A percentile compares a stretch with the other conserved stretches of the same genome.
phyloP scores from a whole-genome alignment of 2,888 invertebrate genomes.

The Strigamia maritima region DNA sequence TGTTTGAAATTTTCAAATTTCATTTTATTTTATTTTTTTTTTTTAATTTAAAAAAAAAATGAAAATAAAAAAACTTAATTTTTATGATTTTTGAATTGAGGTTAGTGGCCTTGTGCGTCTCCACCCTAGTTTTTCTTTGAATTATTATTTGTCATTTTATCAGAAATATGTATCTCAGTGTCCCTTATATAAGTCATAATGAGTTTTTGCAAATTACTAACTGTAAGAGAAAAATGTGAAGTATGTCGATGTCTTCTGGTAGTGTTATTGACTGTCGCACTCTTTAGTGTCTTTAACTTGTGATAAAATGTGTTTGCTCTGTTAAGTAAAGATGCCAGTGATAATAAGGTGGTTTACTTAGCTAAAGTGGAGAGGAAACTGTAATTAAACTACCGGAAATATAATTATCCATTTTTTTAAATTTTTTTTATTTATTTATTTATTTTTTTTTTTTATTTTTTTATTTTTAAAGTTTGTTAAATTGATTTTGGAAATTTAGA shows the following conservation, averaged over 20 bases:
- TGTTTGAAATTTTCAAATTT: neutral
- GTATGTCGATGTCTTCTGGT: neutral
- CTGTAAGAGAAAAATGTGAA: neutral
- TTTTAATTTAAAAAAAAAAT: too few species aligned
- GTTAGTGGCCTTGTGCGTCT: neutral
- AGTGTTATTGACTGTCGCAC: neutral
- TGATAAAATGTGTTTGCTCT: slow-evolving; percentile 7
- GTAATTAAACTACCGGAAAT: neutral
- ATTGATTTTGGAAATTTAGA: neutral
- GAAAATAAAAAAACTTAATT: too few species aligned
- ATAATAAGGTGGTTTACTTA: neutral
- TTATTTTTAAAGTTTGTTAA: neutral
- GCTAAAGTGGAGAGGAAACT: neutral
- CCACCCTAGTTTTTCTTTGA: slow-evolving; percentile 11
- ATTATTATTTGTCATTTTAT: slow-evolving; percentile 21
- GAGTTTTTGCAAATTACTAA: neutral
- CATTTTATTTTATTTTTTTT: neutral
- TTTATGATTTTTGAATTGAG: neutral
- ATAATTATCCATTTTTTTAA: neutral
- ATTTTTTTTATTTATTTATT: neutral
- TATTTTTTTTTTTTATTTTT: neutral
- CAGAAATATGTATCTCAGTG: neutral
- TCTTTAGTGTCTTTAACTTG: neutral
- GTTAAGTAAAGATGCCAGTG: slow-evolving; percentile 8
- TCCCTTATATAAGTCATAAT: neutral